Evolutionary conservation across 2,888 invertebrate species (phyloP).

Genomic region (Microdon myrmicae): DNA sequence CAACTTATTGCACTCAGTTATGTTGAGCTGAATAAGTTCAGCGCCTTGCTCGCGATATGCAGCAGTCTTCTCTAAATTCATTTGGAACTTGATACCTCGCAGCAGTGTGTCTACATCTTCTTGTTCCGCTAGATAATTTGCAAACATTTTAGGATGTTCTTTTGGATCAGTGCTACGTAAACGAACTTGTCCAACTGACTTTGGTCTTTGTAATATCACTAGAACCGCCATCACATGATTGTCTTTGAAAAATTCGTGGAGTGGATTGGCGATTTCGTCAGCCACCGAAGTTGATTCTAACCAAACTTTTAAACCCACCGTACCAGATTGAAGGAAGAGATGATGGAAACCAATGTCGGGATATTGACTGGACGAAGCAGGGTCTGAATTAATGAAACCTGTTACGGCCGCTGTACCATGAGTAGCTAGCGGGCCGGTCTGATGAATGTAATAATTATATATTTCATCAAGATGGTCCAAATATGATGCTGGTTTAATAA

Average conservation of each 20-base stretch:
- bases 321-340: conserved; percentile 61
- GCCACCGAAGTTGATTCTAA: conserved; percentile 17
- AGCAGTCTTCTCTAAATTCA: conserved; percentile 64
- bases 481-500: conserved; percentile 52
- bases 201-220: conserved; percentile 59
- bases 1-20: conserved; percentile 56
- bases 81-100: conserved; percentile 58
- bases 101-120: conserved; percentile 64
- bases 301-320: conserved; percentile 39
- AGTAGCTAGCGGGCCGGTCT: conserved; percentile 67
- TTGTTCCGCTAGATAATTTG: conserved; percentile 69
- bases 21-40: conserved; percentile 51
- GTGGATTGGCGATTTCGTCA: conserved; percentile 15
- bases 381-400: conserved; percentile 70
- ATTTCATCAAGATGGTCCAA: conserved; percentile 57
- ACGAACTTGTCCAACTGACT: conserved; percentile 67
- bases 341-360: conserved; percentile 72
- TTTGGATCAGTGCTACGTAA: conserved; percentile 68
- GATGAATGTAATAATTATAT: conserved; percentile 68
- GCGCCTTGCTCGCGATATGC: conserved; percentile 63
- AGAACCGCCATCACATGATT: conserved; percentile 40
- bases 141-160: conserved; percentile 69
- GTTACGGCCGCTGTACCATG: conserved; percentile 66
- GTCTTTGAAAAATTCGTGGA: conserved; percentile 18
- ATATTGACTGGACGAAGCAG: conserved; percentile 66